Evolutionary conservation across 2,113 vertebrate genomes (phyloP), one percentile per base, ranked within the genome.

Genomic region (Phainopepla nitens): DNA sequence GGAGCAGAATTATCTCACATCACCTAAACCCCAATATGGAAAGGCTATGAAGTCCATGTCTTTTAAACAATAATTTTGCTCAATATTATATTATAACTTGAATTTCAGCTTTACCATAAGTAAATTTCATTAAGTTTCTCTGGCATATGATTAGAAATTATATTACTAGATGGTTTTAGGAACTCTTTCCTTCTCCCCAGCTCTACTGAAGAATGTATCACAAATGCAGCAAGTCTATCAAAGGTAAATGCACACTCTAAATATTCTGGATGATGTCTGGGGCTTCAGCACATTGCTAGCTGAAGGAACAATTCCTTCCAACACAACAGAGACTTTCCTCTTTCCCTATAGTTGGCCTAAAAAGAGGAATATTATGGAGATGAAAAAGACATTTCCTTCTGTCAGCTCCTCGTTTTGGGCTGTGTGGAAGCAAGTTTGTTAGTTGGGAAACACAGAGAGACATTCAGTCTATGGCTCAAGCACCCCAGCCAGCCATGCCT

Each of bases 1-100:
- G 87, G 22, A 35, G 22, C n/a, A 78, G 58, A 77, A 24, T 24
- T 79, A 24, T 61, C 45, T 69, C 22, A 27, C 42, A 86, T 87
- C 28, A 72, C 39, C 19, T 18, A 77, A 65, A 91, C 85, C 50
- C 53, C 39, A 62, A 33, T 17, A 36, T 23, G 15, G 33, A 69
- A 80, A 77, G n/a, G 47, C 39, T 62, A 15, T 64, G n/a, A 93
- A 87, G 36, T 57, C 20, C 17, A 9, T 51, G 64, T 66, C 33
- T 89, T 90, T 90, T 73, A 83, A 93, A 93, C 4, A 2, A 39
- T 41, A 90, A 86, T 87, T 65, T 76, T 82, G 27, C 25, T 87
- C 56, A 61, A 77, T 94, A 65, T 70, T 85, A 60, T 54, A 78
- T 87, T 54, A 51, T 33, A 36, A 4, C 42, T 60, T 89, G 62